Evolutionary conservation across 2,888 invertebrate genomes (phyloP), one percentile per base, ranked within the genome.

Genomic region (Griposia aprilina): DNA sequence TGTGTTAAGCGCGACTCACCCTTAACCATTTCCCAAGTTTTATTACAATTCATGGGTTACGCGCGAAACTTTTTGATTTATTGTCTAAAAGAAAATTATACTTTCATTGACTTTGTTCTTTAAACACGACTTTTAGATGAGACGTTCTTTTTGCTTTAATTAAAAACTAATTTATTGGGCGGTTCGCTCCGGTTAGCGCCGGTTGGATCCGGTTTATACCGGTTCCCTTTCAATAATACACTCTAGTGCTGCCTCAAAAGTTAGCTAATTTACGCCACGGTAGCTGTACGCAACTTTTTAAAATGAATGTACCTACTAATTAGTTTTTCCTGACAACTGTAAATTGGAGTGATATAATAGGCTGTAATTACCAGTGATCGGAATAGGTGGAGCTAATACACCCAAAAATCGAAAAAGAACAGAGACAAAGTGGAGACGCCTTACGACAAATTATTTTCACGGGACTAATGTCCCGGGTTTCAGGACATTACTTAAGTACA

Each of bases 51-150:
- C 76, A 75, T 78, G 72, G 80, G 71, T 74, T 67, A 71, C 63
- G 55, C 59, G 48, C 23, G 20, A 76, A 88, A 87, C 77, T 88
- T 88, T 86, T 62, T 86, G 87, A 88, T 84, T 83, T 86, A 88
- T 88, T 80, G 77, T 48, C 75, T 17, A 68, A 84, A 84, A 81
- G 69, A 82, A 87, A 84, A 83, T 88, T 76, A 83, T 84, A 81
- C 83, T 88, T 88, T 88, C 72, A 85, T 81, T 76, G 77, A 83
- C 65, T 88, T 87, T 87, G 86, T 87, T 76, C 66, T 70, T 66
- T 59, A 77, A 78, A 85, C 76, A 78, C 41, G 59, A 63, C 59
- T 81, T 80, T 76, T 60, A 45, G 45, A 80, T 7, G 67, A 26
- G 45, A 48, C 30, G 36, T 65, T 74, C 62, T 75, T 85, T 79